A percentile compares a stretch with the other conserved stretches of the same genome.
phyloP scores from a whole-genome alignment of 2,888 invertebrate species.

The Cylloceria caligata region DNA sequence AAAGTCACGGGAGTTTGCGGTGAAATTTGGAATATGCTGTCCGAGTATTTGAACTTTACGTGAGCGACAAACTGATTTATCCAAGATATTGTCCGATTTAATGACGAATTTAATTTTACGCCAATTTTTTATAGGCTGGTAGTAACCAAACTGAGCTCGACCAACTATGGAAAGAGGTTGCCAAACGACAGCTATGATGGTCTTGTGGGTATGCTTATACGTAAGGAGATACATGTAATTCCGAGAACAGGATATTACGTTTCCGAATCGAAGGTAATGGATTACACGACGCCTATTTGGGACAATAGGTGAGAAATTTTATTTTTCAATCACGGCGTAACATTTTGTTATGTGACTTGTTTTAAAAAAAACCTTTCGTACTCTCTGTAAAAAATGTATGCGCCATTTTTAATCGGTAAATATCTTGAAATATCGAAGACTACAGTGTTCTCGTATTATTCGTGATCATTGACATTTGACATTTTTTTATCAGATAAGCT shows the following conservation, averaged over 20 bases:
- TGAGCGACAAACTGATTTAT: background rate
- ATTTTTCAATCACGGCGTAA: background rate
- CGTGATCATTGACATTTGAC: too few species aligned
- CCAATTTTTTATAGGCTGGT: background rate
- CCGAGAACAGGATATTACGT: conserved; percentile 28
- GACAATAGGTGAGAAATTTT: conserved; percentile 8
- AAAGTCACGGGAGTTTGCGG: conserved; percentile 45
- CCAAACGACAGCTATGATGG: conserved; percentile 19
- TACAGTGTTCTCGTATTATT: too few species aligned
- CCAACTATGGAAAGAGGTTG: background rate
- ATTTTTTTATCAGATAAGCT: too few species aligned
- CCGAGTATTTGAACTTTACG: conserved; percentile 56
- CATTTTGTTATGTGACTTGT: too few species aligned
- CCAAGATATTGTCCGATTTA: background rate
- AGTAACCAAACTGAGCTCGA: background rate
- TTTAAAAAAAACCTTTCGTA: too few species aligned
- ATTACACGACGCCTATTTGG: conserved; percentile 39
- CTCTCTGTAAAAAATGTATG: too few species aligned
- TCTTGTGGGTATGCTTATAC: conserved; percentile 28
- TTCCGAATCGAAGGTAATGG: conserved; percentile 6
- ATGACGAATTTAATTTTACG: background rate
- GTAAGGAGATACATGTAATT: conserved; percentile 23
- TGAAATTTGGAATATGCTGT: conserved; percentile 46
- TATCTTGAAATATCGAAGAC: too few species aligned
- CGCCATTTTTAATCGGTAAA: too few species aligned